Base-by-base conservation (phyloP, 2,888 invertebrate genomes). In the Micropterix aruncella region DNA sequence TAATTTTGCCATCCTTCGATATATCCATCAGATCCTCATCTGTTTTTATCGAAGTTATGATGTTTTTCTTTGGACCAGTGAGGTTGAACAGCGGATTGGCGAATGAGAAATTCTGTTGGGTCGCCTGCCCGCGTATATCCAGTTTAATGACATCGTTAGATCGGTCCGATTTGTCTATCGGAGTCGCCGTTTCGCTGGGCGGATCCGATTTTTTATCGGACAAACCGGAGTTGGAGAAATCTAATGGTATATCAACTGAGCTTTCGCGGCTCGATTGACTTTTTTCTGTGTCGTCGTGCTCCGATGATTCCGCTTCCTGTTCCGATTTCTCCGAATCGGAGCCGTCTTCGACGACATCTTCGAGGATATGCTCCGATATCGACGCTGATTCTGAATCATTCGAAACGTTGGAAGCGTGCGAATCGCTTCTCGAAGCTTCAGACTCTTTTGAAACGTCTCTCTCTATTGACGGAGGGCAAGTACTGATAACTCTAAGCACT, bases 91-190 rank as follows among this genome's bases (percentile, higher is more conserved):
- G 27, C 5, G 27, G 27, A 27, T 27, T 27, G 7, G 5, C 27
- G 12, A 27, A 27, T 7, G 7, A 7, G 37, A 40, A 53, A 48
- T 61, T 62, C 52, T 63, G 68, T 5, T 63, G 65, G 18, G 55
- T 61, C 19, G 60, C 66, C 50, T 63, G 60, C 2, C 71, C 71
- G 56, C 71, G 57, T 36, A 71, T 70, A 53, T 71, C 71, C 46
- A 71, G 50, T 48, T 69, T 70, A 42, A 71, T 70, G 4, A 71
- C 65, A 51, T 71, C 70, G 48, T 71, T 70, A 19, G 71, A 71
- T 1, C 57, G n/a, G n/a, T n/a, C n/a, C n/a, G n/a, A n/a, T n/a
- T n/a, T n/a, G n/a, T n/a, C n/a, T n/a, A n/a, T n/a, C n/a, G n/a
- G n/a, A n/a, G n/a, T n/a, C n/a, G n/a, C n/a, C n/a, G n/a, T n/a